Evolutionary conservation across 2,113 vertebrate species (phyloP), one percentile per base, ranked within the genome.

Genomic region (Oryzias woworae): DNA sequence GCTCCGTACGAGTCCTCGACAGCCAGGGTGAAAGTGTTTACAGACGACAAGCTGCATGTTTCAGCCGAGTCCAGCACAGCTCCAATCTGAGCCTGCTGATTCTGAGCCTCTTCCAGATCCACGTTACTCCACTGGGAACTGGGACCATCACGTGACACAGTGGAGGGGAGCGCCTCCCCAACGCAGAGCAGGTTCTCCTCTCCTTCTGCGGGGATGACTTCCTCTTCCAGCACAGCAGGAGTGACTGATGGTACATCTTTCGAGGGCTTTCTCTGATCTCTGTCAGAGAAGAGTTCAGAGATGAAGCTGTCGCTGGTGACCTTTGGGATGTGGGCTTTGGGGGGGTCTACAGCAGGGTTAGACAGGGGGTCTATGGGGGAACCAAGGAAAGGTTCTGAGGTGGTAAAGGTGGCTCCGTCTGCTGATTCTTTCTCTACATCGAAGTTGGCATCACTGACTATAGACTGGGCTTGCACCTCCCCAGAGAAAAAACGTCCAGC

Each of bases 401-500:
- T 3, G 1, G 74, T 0, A 43, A 20, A 2, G 58, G 59, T 5
- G 62, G 64, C 28, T 7, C 55, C 78, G 15, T 81, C 80, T 23
- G 59, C n/a, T 3, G 78, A 58, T 44, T 47, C 68, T 69, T 75
- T 81, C 18, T 86, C 94, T 0, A 84, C 48, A 15, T 96, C 95
- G 0, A 86, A 90, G 53, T 96, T 95, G 2, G 82, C 83, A 48
- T 96, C 93, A 0, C 91, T 93, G 12, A 79, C 85, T 10, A 69
- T 80, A 7, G 92, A 90, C 41, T 92, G 92, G 66, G 89, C 91
- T 51, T 89, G 93, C 58, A 95, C 93, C 85, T 99, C 96, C 4
- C 95, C 94, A 1, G 92, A 92, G 81, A 99, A 99, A 89, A 93
- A 99, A 90, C 94, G 97, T 78, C 97, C 96, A 3, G 96, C 96